Base-by-base conservation (phyloP, 2,888 invertebrate genomes). In the Taenaris catops region DNA sequence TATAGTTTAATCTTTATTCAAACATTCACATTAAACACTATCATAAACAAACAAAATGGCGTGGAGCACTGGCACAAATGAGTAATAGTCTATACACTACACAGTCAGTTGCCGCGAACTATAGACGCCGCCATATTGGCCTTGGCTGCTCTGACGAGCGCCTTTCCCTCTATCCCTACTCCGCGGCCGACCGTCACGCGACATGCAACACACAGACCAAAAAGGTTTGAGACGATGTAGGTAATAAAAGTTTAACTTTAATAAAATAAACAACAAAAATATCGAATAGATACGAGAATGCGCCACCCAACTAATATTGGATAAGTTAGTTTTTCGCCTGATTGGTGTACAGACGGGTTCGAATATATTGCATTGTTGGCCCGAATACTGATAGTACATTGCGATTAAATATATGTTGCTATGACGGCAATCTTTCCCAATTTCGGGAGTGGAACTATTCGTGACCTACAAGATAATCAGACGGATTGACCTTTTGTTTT, bases 291-390 rank as follows among this genome's bases (percentile, higher is more conserved):
- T 21, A 8, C 23, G 8, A 28, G 35, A 45, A 42, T 45, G 40
- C 17, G 8, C 4, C 34, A 17, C 32, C 27, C 8, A 43, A 38
- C 41, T 43, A 63, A 74, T 79, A 79, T 79, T 79, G 75, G 70
- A 67, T 74, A 78, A 74, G 71, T 78, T 76, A 63, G 68, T 68
- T 67, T 68, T 62, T 66, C 67, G 64, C 61, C 63, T 76, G 79
- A 76, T 79, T 78, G 78, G 72, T 71, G 72, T 60, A 54, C 55
- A 58, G 65, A 63, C 62, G 58, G 66, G 70, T 63, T 66, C 61
- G 70, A 68, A 75, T 76, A 70, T 76, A 75, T 70, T 63, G 70
- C 39, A 65, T 63, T 72, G 68, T 68, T 58, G 69, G 51, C 36
- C 44, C 43, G 76, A 75, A 79, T 80, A 79, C 74, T 73, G 78